phyloP scores from a whole-genome alignment of 2,113 vertebrate species.

The Anseranas semipalmata region DNA sequence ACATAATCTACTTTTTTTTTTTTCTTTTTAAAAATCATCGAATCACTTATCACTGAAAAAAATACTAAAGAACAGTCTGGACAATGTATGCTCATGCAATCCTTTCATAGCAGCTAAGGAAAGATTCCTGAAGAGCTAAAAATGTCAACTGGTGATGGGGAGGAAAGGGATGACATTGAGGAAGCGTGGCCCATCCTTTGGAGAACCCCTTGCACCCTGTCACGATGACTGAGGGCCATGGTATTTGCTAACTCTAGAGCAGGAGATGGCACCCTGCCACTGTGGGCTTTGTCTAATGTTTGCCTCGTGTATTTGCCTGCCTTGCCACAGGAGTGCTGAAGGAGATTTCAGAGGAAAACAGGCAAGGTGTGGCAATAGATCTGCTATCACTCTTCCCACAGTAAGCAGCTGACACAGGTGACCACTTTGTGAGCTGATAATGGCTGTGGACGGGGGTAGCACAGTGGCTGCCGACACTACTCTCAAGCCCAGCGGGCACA shows the following conservation, averaged over 20 bases:
- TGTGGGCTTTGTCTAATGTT: accelerated
- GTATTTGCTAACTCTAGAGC: neutral
- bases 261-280: neutral
- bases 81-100: neutral
- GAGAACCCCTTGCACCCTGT: accelerated
- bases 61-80: neutral
- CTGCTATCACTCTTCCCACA: neutral
- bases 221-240: accelerated
- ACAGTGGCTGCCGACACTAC: neutral
- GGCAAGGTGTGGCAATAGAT: neutral
- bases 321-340: neutral
- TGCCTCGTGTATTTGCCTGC: neutral
- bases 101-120: neutral
- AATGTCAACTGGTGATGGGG: neutral
- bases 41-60: neutral
- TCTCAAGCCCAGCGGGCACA: neutral
- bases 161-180: neutral
- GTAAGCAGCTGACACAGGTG: neutral
- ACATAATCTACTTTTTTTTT: neutral
- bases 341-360: neutral
- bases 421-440: neutral
- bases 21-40: neutral
- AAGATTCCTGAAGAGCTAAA: neutral
- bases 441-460: neutral
- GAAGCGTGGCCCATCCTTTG: accelerated